Conservation (phyloP, 2,113 vertebrate species). For the Dinomys branickii region DNA sequence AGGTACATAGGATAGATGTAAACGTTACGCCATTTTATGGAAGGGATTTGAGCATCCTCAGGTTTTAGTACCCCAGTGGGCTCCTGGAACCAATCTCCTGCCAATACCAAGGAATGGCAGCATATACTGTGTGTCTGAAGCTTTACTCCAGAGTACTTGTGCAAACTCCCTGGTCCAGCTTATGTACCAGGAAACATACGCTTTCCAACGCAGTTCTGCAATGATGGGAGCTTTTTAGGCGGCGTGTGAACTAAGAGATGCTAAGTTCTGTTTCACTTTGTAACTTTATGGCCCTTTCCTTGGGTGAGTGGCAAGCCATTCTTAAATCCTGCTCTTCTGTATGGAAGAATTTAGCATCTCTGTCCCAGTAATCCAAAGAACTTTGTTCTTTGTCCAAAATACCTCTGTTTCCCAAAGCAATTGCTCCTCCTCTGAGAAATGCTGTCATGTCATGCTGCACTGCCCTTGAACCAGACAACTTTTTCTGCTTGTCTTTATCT, state of each 20-base stretch:
- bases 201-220: background rate
- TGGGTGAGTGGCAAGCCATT: constrained; percentile 33
- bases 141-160: background rate
- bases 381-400: constrained; percentile 67
- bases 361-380: constrained; percentile 45
- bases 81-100: background rate
- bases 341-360: background rate
- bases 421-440: constrained; percentile 65
- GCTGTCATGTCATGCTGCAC: constrained; percentile 48
- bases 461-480: constrained; percentile 73
- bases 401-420: constrained; percentile 44
- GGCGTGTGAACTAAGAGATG: background rate
- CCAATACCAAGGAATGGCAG: background rate
- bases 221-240: background rate
- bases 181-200: background rate
- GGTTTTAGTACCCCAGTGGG: background rate
- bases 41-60: background rate
- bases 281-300: background rate
- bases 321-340: constrained; percentile 42
- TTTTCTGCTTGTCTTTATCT: constrained; percentile 73
- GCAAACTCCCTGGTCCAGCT: background rate
- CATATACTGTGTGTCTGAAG: background rate
- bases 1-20: background rate
- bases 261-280: background rate
- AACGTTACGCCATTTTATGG: background rate